Conservation (phyloP, 2,113 vertebrate genomes). For the Phyllostomus discolor region DNA sequence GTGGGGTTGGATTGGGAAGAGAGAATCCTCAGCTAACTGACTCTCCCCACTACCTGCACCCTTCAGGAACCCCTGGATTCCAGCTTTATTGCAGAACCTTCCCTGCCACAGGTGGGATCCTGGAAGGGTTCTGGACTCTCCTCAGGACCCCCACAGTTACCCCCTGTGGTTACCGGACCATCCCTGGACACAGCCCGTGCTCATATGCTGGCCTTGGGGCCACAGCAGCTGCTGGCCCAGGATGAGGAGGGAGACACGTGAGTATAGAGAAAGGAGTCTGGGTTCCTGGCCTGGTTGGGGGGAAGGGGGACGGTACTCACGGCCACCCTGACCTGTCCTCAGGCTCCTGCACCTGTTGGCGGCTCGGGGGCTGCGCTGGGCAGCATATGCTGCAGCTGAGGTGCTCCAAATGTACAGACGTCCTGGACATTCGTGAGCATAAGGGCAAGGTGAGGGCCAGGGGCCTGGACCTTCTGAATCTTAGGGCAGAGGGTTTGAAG, state of each 20-base stretch:
- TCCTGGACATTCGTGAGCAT: conserved; percentile 89
- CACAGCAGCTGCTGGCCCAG: conserved; percentile 81
- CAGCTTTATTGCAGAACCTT: conserved; percentile 18
- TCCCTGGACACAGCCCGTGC: conserved; percentile 79
- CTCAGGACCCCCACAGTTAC: conserved; percentile 34
- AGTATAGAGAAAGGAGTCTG: conserved; percentile 49
- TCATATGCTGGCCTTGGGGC: conserved; percentile 82
- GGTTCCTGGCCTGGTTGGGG: not conserved
- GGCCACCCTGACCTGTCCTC: not conserved
- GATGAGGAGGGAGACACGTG: conserved; percentile 93
- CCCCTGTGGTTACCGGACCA: not conserved
- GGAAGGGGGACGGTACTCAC: not conserved
- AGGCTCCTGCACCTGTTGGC: conserved; percentile 92
- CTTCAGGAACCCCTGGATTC: conserved; percentile 46
- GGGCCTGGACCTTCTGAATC: not conserved
- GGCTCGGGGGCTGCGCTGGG: conserved; percentile 87
- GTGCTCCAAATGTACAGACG: conserved; percentile 76
- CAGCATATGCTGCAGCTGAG: conserved; percentile 87
- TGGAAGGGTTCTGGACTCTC: conserved; percentile 47
- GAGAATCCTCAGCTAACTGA: not conserved
- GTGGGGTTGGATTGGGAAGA: not conserved
- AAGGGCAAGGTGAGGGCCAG: conserved; percentile 87
- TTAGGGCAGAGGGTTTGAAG: not conserved
- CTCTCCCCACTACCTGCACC: not conserved
- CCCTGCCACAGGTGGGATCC: conserved; percentile 62